Percentiles rank a stretch among this genome's conserved stretches.
phyloP scores from a whole-genome alignment of 2,888 invertebrate species.

The Cremastinae sp. region DNA sequence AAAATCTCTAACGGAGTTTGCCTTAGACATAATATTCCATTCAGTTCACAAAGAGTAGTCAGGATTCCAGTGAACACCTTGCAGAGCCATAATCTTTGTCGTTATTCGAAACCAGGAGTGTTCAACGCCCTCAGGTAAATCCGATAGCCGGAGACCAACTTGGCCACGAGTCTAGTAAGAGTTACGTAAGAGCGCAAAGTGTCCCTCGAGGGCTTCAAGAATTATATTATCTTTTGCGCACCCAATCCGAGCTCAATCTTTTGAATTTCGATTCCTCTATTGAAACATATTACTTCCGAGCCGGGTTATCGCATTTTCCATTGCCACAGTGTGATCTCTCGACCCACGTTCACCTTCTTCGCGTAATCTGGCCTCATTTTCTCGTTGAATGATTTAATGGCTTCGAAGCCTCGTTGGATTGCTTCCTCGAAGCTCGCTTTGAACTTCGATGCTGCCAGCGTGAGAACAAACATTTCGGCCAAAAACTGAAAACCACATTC shows the following conservation, averaged over 20 bases:
- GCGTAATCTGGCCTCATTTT: constrained; percentile 15
- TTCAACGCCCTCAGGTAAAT: constrained; percentile 67
- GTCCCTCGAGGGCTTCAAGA: constrained; percentile 39
- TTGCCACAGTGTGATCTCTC: not conserved
- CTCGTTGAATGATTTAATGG: constrained; percentile 29
- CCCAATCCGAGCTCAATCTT: constrained; percentile 28
- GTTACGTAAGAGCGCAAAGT: constrained; percentile 31
- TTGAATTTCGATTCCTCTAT: constrained; percentile 34
- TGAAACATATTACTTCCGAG: constrained; percentile 5
- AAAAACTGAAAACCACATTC: no score
- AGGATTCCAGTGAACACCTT: constrained; percentile 18
- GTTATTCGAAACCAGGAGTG: constrained; percentile 34
- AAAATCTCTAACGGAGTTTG: constrained; percentile 28
- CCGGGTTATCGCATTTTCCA: constrained; percentile 5
- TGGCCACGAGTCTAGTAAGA: constrained; percentile 35
- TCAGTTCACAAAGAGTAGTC: constrained; percentile 13
- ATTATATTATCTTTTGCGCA: constrained; percentile 32
- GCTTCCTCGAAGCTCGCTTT: not conserved
- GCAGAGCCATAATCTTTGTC: constrained; percentile 22
- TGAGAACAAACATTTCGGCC: not conserved
- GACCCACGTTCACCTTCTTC: not conserved
- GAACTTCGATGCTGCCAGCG: not conserved
- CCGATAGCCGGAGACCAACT: constrained; percentile 67
- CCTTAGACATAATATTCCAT: not conserved
- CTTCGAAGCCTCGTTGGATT: not conserved